Percentiles rank a stretch among this genome's conserved stretches.
These are phyloP conservation scores for Callimorpha dominula DNA, from an alignment of 2,888 invertebrate genomes.

Conservation along the genomic window DNA sequence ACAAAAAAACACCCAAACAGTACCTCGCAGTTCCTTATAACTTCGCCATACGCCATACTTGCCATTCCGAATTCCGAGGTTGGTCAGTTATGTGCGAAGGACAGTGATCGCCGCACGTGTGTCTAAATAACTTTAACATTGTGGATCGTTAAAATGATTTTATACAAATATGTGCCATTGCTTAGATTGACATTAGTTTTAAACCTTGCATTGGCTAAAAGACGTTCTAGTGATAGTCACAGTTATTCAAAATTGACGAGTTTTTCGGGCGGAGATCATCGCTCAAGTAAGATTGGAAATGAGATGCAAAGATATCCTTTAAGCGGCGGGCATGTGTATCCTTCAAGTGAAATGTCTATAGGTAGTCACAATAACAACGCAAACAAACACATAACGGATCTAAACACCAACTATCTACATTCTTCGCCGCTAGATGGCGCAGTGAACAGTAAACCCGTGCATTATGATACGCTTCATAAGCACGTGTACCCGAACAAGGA, in stretches of 20 bases:
- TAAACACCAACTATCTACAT: too few species aligned
- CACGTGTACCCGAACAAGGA: too few species aligned
- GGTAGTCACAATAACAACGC: background rate
- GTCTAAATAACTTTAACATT: background rate
- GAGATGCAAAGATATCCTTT: conserved; percentile 54
- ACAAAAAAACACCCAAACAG: too few species aligned
- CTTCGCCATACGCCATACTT: too few species aligned
- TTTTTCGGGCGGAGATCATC: conserved; percentile 52
- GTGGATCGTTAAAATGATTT: conserved; percentile 56
- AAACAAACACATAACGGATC: conserved; percentile 29
- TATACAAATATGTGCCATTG: conserved; percentile 60
- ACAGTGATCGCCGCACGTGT: too few species aligned
- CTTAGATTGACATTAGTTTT: conserved; percentile 58
- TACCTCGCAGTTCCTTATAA: too few species aligned
- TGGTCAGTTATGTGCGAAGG: too few species aligned
- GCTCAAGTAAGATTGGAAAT: conserved; percentile 55
- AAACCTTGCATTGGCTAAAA: conserved; percentile 57
- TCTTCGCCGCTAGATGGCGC: too few species aligned
- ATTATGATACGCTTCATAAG: too few species aligned
- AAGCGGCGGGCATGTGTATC: conserved; percentile 46
- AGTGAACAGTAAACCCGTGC: too few species aligned
- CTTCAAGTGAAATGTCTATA: background rate
- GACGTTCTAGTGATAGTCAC: conserved; percentile 54
- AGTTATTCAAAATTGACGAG: conserved; percentile 64
- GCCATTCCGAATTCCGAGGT: too few species aligned